A percentile compares a stretch with the other conserved stretches of the same genome.
These are phyloP conservation scores for Liasis olivaceus DNA, from an alignment of 2,797 vertebrate genomes.

Conservation along the genomic window DNA sequence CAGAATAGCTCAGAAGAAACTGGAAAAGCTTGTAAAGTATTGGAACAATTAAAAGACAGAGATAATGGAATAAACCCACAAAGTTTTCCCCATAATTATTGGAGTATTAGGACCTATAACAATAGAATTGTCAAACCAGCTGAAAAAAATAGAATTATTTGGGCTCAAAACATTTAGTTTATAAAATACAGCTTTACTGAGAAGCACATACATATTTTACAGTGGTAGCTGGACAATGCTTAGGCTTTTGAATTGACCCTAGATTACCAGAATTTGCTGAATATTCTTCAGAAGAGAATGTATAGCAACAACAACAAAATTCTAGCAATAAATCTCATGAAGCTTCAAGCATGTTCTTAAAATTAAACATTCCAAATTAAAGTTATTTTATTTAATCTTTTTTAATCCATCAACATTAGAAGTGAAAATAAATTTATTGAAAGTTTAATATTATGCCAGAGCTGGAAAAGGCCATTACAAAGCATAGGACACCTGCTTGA, in stretches of 20 bases:
- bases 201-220: too few relatives aligned
- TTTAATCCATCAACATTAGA: background rate
- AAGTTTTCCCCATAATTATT: too few relatives aligned
- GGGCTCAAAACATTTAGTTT: too few relatives aligned
- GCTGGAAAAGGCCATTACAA: background rate
- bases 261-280: background rate
- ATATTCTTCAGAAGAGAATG: background rate
- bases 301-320: background rate
- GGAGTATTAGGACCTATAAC: too few relatives aligned
- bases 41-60: too few relatives aligned
- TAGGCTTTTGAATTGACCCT: background rate
- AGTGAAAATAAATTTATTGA: background rate
- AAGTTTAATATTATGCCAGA: background rate
- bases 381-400: background rate
- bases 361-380: background rate
- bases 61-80: too few relatives aligned
- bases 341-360: background rate
- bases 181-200: too few relatives aligned
- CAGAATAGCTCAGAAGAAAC: too few relatives aligned
- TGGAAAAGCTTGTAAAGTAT: too few relatives aligned
- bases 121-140: too few relatives aligned
- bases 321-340: background rate
- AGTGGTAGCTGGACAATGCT: too few relatives aligned
- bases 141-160: too few relatives aligned
- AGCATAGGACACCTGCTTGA: background rate